Evolutionary conservation across 2,888 invertebrate species (phyloP).

Genomic region (Neria commutata): DNA sequence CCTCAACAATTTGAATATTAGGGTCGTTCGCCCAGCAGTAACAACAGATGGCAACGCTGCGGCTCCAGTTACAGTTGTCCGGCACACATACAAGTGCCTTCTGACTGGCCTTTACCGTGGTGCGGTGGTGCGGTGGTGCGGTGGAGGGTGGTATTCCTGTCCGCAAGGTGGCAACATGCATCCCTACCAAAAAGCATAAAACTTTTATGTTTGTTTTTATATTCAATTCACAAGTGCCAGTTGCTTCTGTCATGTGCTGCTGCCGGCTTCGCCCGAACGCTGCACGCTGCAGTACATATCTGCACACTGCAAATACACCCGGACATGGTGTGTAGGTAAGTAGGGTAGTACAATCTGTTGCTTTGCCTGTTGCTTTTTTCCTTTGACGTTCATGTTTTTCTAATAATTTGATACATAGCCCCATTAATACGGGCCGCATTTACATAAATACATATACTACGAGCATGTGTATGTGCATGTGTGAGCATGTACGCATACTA

Average conservation of each 20-base stretch:
- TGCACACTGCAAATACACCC: neutral
- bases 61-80: slow-evolving; percentile 1
- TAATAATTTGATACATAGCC: slow-evolving; percentile 44
- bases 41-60: neutral
- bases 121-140: slow-evolving; percentile 1
- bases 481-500: neutral
- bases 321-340: slow-evolving; percentile 2
- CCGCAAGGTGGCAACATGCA: slow-evolving; percentile 14
- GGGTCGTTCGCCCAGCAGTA: too few relatives aligned
- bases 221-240: slow-evolving; percentile 48
- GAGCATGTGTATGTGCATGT: neutral
- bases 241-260: slow-evolving; percentile 4
- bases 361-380: slow-evolving; percentile 36
- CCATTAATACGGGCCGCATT: slow-evolving; percentile 42
- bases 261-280: neutral
- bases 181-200: slow-evolving; percentile 37
- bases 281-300: too few relatives aligned
- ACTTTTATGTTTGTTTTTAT: slow-evolving; percentile 54
- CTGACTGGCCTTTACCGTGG: neutral
- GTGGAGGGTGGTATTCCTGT: neutral
- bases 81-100: slow-evolving; percentile 20
- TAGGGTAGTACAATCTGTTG: neutral
- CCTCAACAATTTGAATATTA: too few relatives aligned
- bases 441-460: slow-evolving; percentile 26
- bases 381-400: slow-evolving; percentile 22